A percentile compares a stretch with the other conserved stretches of the same genome.
Conservation (phyloP, 2,888 invertebrate species). For the Pachydiplax longipennis region DNA sequence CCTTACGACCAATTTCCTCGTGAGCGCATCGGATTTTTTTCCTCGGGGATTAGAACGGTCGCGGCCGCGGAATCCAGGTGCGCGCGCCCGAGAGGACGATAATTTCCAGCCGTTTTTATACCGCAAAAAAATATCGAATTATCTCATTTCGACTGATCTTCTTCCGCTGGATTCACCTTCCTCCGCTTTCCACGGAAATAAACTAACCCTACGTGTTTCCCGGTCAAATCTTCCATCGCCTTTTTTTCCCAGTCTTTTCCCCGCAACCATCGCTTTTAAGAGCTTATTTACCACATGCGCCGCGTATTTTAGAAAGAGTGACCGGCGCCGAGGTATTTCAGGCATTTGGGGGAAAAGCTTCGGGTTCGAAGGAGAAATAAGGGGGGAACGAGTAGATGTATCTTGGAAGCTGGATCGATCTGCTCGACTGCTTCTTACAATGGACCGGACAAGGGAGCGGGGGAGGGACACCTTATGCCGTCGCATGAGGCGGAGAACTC, state of each 20-base stretch:
- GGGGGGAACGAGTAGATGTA: constrained; percentile 23
- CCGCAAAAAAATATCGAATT: neutral
- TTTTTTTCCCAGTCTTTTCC: neutral
- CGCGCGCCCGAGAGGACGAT: neutral
- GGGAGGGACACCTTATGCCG: constrained; percentile 25
- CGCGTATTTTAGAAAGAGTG: constrained; percentile 19
- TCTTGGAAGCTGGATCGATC: constrained; percentile 43
- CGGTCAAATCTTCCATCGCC: neutral
- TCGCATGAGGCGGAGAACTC: constrained; percentile 2
- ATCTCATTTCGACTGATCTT: neutral
- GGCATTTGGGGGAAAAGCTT: constrained; percentile 23
- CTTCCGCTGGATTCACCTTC: neutral
- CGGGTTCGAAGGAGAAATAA: neutral
- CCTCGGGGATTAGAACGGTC: neutral
- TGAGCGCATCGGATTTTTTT: neutral
- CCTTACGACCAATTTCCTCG: neutral
- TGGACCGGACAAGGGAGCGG: neutral
- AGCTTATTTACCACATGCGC: constrained; percentile 41
- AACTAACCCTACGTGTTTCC: neutral
- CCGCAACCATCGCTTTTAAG: neutral
- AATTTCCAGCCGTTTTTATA: neutral
- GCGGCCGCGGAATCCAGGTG: constrained; percentile 20
- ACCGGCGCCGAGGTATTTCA: constrained; percentile 11
- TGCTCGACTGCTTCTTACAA: neutral
- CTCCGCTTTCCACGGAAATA: neutral